A percentile compares a stretch with the other conserved stretches of the same genome.
These are phyloP conservation scores for Bombylius discolor DNA, from an alignment of 2,888 invertebrate species.

Conservation along the genomic window DNA sequence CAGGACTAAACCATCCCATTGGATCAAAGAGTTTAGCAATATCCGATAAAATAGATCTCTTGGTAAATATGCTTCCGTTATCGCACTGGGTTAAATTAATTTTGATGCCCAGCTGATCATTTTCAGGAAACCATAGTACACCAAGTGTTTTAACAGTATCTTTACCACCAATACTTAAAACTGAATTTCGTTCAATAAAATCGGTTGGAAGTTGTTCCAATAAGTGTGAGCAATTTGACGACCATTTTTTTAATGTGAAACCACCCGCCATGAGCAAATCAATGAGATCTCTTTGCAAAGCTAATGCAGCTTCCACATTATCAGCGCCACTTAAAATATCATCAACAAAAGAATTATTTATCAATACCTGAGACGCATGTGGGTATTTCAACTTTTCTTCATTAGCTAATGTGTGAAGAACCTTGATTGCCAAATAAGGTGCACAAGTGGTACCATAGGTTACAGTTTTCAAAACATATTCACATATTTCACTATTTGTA, in stretches of 20 bases:
- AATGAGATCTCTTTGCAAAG: conserved; percentile 2
- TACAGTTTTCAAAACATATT: conserved; percentile 1
- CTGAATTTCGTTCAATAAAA: not conserved
- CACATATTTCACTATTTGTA: not conserved
- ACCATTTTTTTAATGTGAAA: not conserved
- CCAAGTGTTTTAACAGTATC: too few species aligned
- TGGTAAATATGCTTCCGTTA: not conserved
- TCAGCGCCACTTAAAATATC: conserved; percentile 3
- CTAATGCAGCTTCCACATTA: not conserved
- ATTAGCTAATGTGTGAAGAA: not conserved
- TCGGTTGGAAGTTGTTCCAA: not conserved
- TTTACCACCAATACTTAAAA: not conserved
- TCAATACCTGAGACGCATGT: conserved; percentile 1
- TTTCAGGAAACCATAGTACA: not conserved
- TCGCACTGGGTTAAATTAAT: not conserved
- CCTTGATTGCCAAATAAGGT: not conserved
- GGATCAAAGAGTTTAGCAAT: conserved; percentile 1
- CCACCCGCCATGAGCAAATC: not conserved
- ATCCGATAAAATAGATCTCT: not conserved
- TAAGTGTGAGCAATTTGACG: not conserved
- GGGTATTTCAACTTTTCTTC: conserved; percentile 3
- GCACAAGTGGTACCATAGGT: conserved; percentile 2
- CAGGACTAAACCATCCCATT: not conserved
- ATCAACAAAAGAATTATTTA: conserved; percentile 7
- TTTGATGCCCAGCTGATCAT: not conserved